Evolutionary conservation across 2,113 vertebrate genomes (phyloP), one percentile per base, ranked within the genome.

Genomic region (Tetrax tetrax): DNA sequence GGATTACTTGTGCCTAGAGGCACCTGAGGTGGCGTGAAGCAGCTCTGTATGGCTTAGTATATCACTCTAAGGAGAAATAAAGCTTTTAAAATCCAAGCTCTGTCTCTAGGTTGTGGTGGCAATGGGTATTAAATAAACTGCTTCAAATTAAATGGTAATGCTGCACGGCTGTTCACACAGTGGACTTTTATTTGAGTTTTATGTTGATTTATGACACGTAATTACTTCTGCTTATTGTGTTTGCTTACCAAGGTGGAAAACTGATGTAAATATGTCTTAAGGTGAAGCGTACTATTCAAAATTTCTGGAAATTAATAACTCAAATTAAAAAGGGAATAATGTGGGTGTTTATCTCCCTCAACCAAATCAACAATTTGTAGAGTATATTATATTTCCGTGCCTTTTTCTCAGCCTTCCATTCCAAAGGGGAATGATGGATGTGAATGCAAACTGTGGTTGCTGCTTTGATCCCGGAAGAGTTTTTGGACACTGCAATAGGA

Each of bases 11-110:
- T 76, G 66, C 54, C 25, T 57, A 64, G 59, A 50, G 66, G 21
- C 43, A 11, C 6, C 37, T 53, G 0, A 14, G n/a, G 1, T 43
- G 31, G 23, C 0, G 0, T 54, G 56, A 18, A 31, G 53, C 66
- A 71, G 47, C 82, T 85, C 47, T n/a, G 8, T 64, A 21, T 24
- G 43, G 38, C 53, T 93, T 51, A 2, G 15, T 28, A 13, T 27
- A 0, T 13, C n/a, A 10, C 19, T 72, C 45, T 17, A 38, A 71
- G 72, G 43, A 80, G 15, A 90, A 45, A 43, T 1, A 1, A 3
- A 63, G 54, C n/a, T 77, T 66, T 56, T 38, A 8, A 59, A 89
- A 66, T 56, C 47, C 60, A 71, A 70, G 12, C 66, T 50, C 43
- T 47, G 16, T 64, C 14, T 66, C 16, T 35, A 5, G 28, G 14